Evolutionary conservation across 2,113 vertebrate species (phyloP).

Genomic region (Suncus etruscus): DNA sequence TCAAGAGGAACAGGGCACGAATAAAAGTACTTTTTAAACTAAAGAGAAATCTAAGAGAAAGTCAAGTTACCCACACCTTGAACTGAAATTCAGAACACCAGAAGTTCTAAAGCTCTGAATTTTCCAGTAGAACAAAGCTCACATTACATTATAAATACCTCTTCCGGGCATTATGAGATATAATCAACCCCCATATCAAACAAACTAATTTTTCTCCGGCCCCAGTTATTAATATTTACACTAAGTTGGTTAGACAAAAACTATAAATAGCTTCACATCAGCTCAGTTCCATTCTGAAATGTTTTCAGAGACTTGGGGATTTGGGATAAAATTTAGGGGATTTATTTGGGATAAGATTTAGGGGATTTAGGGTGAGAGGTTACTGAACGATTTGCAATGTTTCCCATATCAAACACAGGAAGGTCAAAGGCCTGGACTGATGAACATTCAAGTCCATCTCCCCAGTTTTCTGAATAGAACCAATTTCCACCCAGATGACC

Average conservation of each 20-base stretch:
- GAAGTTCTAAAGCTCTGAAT: neutral
- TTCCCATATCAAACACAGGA: neutral
- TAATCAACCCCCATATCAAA: constrained; percentile 30
- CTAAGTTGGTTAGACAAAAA: neutral
- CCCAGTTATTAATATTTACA: neutral
- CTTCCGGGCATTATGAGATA: neutral
- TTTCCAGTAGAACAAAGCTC: constrained; percentile 7
- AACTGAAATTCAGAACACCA: neutral
- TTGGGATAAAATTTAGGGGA: too few species aligned
- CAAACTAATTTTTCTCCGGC: constrained; percentile 2
- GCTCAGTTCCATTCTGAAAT: constrained; percentile 6
- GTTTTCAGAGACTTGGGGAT: constrained; percentile 31
- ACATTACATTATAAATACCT: neutral
- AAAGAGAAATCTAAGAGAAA: neutral
- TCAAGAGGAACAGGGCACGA: neutral
- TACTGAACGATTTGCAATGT: neutral
- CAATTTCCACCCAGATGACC: neutral
- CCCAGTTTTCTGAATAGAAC: neutral
- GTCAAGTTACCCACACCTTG: neutral
- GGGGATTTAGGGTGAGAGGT: neutral
- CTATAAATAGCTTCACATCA: neutral
- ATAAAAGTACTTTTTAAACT: neutral
- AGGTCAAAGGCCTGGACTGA: neutral
- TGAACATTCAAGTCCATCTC: neutral
- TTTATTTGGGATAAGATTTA: neutral